Evolutionary conservation across 2,113 vertebrate genomes (phyloP).

Genomic region (Grammomys dolichurus): DNA sequence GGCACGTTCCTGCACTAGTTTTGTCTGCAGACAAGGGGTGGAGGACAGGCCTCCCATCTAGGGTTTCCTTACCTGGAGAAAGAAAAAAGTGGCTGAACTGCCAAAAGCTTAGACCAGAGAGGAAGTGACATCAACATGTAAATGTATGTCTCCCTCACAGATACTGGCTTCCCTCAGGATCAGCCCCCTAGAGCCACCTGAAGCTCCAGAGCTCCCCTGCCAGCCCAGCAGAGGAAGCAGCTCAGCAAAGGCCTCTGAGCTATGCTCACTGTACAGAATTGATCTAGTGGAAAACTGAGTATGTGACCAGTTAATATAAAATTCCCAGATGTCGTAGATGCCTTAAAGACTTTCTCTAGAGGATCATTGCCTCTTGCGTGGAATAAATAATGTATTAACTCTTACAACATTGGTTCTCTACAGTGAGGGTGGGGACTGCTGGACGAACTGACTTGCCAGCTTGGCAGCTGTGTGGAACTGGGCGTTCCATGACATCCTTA

Average conservation of each 20-base stretch:
- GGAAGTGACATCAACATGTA: neutral
- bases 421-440: neutral
- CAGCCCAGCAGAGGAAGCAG: neutral
- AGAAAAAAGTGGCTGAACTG: neutral
- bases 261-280: neutral
- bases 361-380: slow-evolving; percentile 43
- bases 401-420: neutral
- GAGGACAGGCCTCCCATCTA: neutral
- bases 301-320: neutral
- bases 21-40: neutral
- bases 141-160: neutral
- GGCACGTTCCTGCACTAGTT: neutral
- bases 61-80: slow-evolving; percentile 21
- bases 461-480: neutral
- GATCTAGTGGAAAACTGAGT: slow-evolving; percentile 1
- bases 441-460: neutral
- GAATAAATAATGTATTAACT: slow-evolving; percentile 26
- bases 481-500: neutral
- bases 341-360: slow-evolving; percentile 82
- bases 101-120: neutral
- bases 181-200: neutral
- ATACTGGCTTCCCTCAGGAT: neutral
- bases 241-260: slow-evolving; percentile 23
- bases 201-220: neutral
- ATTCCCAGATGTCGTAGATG: slow-evolving; percentile 68